Evolutionary conservation across 1,140 invertebrate genomes (phyloP), one percentile per base, ranked within the genome.

Genomic region (Bombus sylvicola): DNA sequence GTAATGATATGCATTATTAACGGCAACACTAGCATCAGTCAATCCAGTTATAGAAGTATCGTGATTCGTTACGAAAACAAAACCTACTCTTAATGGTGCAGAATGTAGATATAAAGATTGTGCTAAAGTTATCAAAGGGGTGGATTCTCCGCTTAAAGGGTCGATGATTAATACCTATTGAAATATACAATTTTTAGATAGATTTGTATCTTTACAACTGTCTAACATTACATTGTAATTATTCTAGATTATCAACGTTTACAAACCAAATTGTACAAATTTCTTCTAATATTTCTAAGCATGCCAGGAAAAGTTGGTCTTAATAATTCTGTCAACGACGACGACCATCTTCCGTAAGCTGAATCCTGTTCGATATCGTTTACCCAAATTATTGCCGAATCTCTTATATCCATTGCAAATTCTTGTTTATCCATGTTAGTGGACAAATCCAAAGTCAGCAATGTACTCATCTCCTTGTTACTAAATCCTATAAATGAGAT

Each of bases 271-370:
- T 99, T 98, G 92, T 98, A 99, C 37, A 99, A 96, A 96, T 99
- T 99, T 91, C 98, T 98, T 43, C 98, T 96, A 87, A 99, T 97
- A 92, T 98, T 98, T 87, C 99, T 95, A 64, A 99, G 95, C 98
- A 99, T 99, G 59, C 99, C 99, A 22, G 99, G 99, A 93, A 99
- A 99, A 1, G 98, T 99, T 66, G 99, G 99, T 80, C 98, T 96
- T 68, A 99, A 95, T 77, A 99, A 95, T 89, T 99, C 98, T 93
- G 98, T 97, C 73, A 99, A 96, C 68, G 97, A 98, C 5, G 96
- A 95, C 0, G 98, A 97, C 99, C 99, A 99, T 78, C 97, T 96
- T 25, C 96, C 95, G 92, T 99, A 99, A 68, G 95, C 94, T 71
- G 97, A 96, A 95, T 99, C 99, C 15, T 96, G 97, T 95, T 99